phyloP scores from a whole-genome alignment of 2,888 invertebrate species.

The Elmis aenea region DNA sequence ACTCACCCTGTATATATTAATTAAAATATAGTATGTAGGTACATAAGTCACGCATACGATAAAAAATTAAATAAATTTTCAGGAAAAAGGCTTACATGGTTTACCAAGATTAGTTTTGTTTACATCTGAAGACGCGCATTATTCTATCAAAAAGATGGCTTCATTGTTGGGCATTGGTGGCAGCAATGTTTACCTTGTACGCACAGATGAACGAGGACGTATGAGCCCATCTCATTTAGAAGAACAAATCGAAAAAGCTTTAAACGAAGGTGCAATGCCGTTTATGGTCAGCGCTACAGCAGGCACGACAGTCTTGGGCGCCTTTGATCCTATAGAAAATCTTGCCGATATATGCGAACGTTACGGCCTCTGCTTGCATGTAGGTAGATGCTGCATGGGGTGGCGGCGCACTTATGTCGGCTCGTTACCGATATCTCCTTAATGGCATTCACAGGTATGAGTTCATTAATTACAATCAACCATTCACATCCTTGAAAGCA shows the following conservation, averaged over 20 bases:
- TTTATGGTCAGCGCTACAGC: conserved; percentile 83
- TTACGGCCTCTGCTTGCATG: conserved; percentile 82
- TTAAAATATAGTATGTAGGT: conserved; percentile 7
- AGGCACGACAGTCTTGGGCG: conserved; percentile 85
- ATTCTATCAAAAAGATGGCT: conserved; percentile 83
- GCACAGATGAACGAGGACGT: conserved; percentile 65
- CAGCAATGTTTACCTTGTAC: conserved; percentile 74
- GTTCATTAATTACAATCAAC: no score
- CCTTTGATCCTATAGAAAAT: conserved; percentile 76
- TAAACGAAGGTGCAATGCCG: conserved; percentile 63
- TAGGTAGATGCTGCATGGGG: conserved; percentile 94
- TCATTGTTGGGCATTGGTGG: conserved; percentile 83
- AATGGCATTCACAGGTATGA: conserved; percentile 74
- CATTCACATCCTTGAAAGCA: conserved; percentile 7
- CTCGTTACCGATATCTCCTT: conserved; percentile 63
- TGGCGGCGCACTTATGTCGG: conserved; percentile 79
- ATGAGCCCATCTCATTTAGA: conserved; percentile 64
- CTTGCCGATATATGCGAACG: conserved; percentile 72
- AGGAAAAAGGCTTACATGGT: conserved; percentile 66
- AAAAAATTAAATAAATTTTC: no score
- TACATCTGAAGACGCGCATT: conserved; percentile 87
- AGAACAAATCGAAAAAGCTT: conserved; percentile 55
- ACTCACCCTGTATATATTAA: no score
- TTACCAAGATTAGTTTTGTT: conserved; percentile 71
- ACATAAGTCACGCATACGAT: no score